Base-by-base conservation (phyloP, 2,888 invertebrate genomes). In the Lypha dubia region DNA sequence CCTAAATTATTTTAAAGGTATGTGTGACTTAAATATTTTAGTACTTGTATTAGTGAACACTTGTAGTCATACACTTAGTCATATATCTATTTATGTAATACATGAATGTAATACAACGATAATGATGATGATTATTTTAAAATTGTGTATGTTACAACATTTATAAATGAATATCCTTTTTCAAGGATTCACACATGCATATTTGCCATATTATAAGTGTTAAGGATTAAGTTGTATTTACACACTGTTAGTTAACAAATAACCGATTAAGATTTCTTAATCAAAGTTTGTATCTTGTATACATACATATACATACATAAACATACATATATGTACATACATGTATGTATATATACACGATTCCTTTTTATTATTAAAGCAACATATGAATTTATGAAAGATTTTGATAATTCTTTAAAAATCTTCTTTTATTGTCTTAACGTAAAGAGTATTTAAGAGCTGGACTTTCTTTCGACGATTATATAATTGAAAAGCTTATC, bases 161-260 rank as follows among this genome's bases (percentile, higher is more conserved):
- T 41, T 41, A 51, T 63, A 63, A 51, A 41, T 63, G 28, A 41
- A 41, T 53, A 22, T 63, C 38, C 63, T 51, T 62, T 62, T 38
- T n/a, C 22, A 41, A 56, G 67, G 24, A 41, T 17, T 28, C 32
- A 46, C 46, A 60, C 7, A 41, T 4, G 41, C 38, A 68, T 13
- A 68, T 60, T 60, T 70, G 28, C 35, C 63, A 49, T 62, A 62
- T 15, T 63, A 58, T 51, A 88, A 88, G 89, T 89, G 90, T 88
- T 87, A 86, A 70, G 88, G 90, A 89, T 89, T 90, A 89, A 87
- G 86, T 83, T 87, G 88, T 87, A 89, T 89, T 88, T 88, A 85
- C 83, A 88, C 86, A 86, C 85, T 80, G 79, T 86, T 79, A 84
- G 75, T 83, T 81, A 84, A 86, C 83, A 85, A 71, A 81, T 79